phyloP scores from a whole-genome alignment of 2,113 vertebrate species.

The Reinhardtius hippoglossoides region DNA sequence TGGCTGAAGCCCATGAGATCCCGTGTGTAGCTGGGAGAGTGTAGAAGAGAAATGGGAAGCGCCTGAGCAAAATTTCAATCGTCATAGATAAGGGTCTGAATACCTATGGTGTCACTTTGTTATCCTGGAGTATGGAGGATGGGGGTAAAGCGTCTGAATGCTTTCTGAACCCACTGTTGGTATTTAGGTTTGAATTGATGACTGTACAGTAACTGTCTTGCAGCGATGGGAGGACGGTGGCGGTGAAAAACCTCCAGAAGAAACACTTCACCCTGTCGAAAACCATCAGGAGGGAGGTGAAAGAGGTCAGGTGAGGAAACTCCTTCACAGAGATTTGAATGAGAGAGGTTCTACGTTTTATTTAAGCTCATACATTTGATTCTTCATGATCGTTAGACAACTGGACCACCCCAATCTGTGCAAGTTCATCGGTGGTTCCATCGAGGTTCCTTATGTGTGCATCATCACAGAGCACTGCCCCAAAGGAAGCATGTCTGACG shows the following conservation, averaged over 20 bases:
- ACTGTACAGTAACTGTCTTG: conserved; percentile 3
- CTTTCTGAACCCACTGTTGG: not conserved
- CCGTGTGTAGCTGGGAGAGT: no score
- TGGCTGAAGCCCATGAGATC: no score
- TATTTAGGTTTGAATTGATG: not conserved
- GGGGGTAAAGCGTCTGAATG: no score
- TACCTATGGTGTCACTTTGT: no score
- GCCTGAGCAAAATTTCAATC: no score
- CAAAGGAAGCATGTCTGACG: conserved; percentile 83
- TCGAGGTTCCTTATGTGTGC: conserved; percentile 78
- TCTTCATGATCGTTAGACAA: conserved; percentile 64
- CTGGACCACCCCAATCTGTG: conserved; percentile 84
- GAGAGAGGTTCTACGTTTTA: no score
- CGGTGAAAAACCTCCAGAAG: conserved; percentile 81
- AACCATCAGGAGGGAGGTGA: conserved; percentile 83
- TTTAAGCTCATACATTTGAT: not conserved
- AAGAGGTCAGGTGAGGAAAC: conserved; percentile 80
- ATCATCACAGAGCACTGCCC: conserved; percentile 85
- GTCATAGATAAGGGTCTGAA: no score
- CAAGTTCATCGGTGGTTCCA: conserved; percentile 83
- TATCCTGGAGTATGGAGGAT: no score
- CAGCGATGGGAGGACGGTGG: conserved; percentile 81
- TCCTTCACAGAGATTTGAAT: not conserved
- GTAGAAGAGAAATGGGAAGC: no score
- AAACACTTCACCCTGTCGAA: conserved; percentile 83